Evolutionary conservation across 53 echinoderm and acorn worm species (phyloP), one percentile per base, ranked within the genome.

Genomic region (Astropecten irregularis): DNA sequence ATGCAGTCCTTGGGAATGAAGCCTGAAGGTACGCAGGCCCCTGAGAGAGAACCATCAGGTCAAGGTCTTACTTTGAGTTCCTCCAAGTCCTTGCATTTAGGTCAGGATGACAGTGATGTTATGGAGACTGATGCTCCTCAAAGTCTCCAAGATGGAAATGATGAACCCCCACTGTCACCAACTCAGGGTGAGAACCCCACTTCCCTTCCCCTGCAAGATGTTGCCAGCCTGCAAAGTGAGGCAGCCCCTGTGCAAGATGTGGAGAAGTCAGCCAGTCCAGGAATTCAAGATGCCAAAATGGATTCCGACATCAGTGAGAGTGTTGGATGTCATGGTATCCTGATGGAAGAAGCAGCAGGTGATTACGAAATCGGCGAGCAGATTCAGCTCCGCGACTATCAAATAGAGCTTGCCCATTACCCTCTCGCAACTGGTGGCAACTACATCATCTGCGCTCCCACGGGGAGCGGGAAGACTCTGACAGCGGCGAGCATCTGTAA

Each of bases 381-480:
- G 5, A 27, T 68, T n/a, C 22, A 32, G 9, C 70, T 89, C 13
- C 68, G 89, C 27, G 83, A 47, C 31, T 92, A 92, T 46, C 92
- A 92, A 48, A 39, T 60, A 22, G 92, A 92, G 60, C 61, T 92
- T 21, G 89, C 92, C 13, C 66, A 66, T n/a, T 86, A 85, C 4
- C 82, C 84, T 16, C 19, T 84, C 30, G 18, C 6, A 15, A 37
- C 73, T 18, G 92, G 92, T 18, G 38, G 48, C 49, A 92, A 89
- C 76, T 89, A 85, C 48, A 83, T 92, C 28, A 89, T 92, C 59
- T 92, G 92, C 57, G 86, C 89, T 34, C 92, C 89, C 40, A 92
- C 92, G 11, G 92, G 92, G 2, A 82, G 89, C 57, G 92, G 92
- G 16, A 92, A 92, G 69, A 92, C 92, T 16, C 48, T 92, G 25